Evolutionary conservation across 2,797 vertebrate species (phyloP), one percentile per base, ranked within the genome.

Genomic region (Siniperca obscura): DNA sequence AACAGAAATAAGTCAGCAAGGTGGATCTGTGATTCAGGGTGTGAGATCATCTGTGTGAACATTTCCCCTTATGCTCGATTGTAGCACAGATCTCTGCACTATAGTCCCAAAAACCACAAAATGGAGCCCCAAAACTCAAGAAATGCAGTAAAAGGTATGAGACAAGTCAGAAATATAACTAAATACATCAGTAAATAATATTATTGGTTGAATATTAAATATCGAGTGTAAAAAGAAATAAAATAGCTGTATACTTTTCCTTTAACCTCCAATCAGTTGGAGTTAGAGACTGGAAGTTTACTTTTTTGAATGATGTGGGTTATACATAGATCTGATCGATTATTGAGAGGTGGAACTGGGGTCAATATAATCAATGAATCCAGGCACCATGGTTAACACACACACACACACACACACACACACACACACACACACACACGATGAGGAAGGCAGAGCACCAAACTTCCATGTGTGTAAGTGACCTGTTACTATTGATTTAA

Each of bases 381-480:
- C n/a, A 19, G n/a, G 10, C 68, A 42, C 36, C n/a, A 21, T 30
- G 9, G 3, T 17, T 5, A 40, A 40, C 52, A 70, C 11, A 34
- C 19, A 50, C 27, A 67, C 44, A 48, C 60, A 66, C 42, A 25
- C 40, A 44, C 61, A 66, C 64, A 44, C 38, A 64, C 61, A 64
- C 22, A 64, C 14, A 46, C 42, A 65, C 60, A 64, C 22, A 62
- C n/a, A 27, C 40, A 65, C 3, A 9, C 22, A 34, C 30, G 27
- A 27, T 27, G 27, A 27, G 27, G 27, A 27, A 27, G 27, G 27
- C 27, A 27, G 27, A 27, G 27, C 17, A 21, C 40, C 27, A 27
- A 27, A 27, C 27, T 27, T 27, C 27, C 27, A 27, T 27, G 27
- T 27, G 27, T 2, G 27, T 40, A 17, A 17, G 46, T 48, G 6